phyloP scores from a whole-genome alignment of 1,140 invertebrate species.

The Mya arenaria region DNA sequence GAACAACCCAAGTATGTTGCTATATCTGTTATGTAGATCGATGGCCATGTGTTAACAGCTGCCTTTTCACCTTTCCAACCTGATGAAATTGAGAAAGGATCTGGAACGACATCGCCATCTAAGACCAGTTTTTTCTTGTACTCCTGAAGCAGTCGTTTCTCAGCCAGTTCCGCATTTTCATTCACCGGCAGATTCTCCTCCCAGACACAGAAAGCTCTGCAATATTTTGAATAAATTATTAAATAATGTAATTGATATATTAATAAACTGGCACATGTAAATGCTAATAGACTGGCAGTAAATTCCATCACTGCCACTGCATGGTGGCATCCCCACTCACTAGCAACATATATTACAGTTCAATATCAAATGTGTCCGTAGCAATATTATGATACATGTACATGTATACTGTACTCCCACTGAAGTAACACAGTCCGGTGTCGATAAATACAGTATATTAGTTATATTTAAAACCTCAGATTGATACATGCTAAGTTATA shows the following conservation, averaged over 20 bases:
- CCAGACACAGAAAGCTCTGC: constrained; percentile 43
- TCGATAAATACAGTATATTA: neutral
- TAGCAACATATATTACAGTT: neutral
- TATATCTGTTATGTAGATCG: constrained; percentile 39
- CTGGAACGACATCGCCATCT: neutral
- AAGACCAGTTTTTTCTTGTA: neutral
- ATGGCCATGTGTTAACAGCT: neutral
- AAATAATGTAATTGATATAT: neutral
- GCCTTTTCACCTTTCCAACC: constrained; percentile 41
- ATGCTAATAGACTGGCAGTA: neutral
- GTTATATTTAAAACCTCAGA: neutral
- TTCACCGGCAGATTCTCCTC: constrained; percentile 29
- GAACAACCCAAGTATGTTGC: neutral
- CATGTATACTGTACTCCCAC: neutral
- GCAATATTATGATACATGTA: neutral
- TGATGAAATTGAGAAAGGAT: neutral
- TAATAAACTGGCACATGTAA: neutral
- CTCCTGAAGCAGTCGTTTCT: neutral
- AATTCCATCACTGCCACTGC: neutral
- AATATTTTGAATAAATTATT: neutral
- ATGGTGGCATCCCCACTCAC: too few relatives aligned
- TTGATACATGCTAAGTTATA: neutral
- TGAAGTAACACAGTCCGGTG: neutral
- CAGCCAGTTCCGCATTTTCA: neutral
- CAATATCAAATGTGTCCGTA: neutral